phyloP scores from a whole-genome alignment of 2,888 invertebrate genomes.

The Aphodius granarius region DNA sequence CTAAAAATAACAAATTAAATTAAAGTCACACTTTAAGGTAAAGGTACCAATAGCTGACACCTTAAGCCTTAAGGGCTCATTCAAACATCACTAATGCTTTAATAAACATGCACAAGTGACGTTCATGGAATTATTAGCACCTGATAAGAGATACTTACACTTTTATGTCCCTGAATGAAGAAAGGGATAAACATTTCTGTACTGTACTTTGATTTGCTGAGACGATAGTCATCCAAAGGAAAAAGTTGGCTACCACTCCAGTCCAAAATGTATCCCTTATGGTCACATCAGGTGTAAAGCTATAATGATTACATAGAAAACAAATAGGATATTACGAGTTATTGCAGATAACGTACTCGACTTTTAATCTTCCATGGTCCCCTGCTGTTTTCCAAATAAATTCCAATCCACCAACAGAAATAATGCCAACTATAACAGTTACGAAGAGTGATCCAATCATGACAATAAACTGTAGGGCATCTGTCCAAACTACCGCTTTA shows the following conservation, averaged over 20 bases:
- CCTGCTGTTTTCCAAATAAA: neutral
- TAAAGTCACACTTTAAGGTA: no score
- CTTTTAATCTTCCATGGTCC: neutral
- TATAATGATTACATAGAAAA: slow-evolving; percentile 42
- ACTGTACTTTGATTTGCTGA: slow-evolving; percentile 61
- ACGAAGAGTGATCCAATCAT: slow-evolving; percentile 59
- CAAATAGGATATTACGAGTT: neutral
- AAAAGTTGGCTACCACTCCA: slow-evolving; percentile 59
- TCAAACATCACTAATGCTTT: no score
- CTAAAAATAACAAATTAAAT: slow-evolving; percentile 20
- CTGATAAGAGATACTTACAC: slow-evolving; percentile 14
- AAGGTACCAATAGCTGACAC: no score
- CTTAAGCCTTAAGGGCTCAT: no score
- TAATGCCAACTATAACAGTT: slow-evolving; percentile 61
- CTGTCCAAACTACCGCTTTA: slow-evolving; percentile 69
- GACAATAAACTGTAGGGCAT: slow-evolving; percentile 62
- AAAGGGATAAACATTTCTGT: slow-evolving; percentile 64
- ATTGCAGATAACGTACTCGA: neutral
- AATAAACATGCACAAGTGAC: neutral
- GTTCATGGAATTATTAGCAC: slow-evolving; percentile 37
- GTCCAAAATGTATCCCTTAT: slow-evolving; percentile 64
- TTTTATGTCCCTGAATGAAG: slow-evolving; percentile 50
- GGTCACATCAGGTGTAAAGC: slow-evolving; percentile 62
- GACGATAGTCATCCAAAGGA: slow-evolving; percentile 58
- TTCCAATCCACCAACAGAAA: slow-evolving; percentile 8